Conservation (phyloP, 2,113 vertebrate species). For the Paedocypris sp. region DNA sequence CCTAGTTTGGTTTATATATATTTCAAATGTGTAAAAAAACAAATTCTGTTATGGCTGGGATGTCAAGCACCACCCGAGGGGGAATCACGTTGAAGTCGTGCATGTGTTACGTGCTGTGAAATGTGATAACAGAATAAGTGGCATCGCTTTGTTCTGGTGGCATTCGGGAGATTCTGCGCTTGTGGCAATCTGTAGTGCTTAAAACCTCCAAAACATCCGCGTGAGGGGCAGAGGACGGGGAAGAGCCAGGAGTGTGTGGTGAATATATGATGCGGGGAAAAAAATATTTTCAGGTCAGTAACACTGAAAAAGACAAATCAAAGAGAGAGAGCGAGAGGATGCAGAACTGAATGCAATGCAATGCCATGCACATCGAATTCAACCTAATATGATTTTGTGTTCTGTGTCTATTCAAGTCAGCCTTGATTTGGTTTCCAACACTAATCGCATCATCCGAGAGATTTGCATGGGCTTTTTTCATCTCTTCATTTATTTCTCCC, state of each 20-base stretch:
- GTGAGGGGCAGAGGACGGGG: not conserved
- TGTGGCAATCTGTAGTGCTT: not conserved
- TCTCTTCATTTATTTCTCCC: slow-evolving; percentile 46
- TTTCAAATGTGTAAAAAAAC: not conserved
- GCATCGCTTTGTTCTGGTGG: not conserved
- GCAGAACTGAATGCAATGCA: slow-evolving; percentile 51
- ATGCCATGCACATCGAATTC: slow-evolving; percentile 68
- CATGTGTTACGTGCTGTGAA: not conserved
- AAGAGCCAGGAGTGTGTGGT: slow-evolving; percentile 7
- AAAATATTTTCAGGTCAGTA: slow-evolving; percentile 40
- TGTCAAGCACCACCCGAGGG: not conserved
- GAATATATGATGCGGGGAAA: slow-evolving; percentile 11
- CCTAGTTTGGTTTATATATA: not conserved
- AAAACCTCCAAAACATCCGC: not conserved
- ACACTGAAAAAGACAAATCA: slow-evolving; percentile 34
- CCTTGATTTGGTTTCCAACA: slow-evolving; percentile 66
- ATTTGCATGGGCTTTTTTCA: slow-evolving; percentile 58
- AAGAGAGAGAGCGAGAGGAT: slow-evolving; percentile 30
- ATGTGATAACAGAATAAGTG: slow-evolving; percentile 7
- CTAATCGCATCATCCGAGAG: slow-evolving; percentile 71
- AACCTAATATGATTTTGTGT: slow-evolving; percentile 72
- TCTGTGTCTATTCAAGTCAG: slow-evolving; percentile 72
- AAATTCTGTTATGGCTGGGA: not conserved
- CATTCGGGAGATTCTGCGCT: not conserved
- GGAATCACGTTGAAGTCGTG: not conserved